A percentile compares a stretch with the other conserved stretches of the same genome.
phyloP scores from a whole-genome alignment of 2,888 invertebrate species.

The Sphaeridia pumilis region DNA sequence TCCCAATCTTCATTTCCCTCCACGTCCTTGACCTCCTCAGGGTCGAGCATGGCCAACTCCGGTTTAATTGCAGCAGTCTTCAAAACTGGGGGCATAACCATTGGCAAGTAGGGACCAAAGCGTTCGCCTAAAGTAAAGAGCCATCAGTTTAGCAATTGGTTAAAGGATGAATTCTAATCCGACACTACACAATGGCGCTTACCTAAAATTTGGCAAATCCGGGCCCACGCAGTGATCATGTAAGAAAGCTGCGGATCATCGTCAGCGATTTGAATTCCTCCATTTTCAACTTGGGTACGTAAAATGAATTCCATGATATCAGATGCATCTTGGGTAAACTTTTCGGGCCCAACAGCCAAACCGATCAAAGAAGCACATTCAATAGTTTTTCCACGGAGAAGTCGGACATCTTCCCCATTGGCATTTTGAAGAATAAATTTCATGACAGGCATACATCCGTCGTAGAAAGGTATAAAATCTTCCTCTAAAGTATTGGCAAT shows the following conservation, averaged over 20 bases:
- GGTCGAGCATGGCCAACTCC: conserved; percentile 79
- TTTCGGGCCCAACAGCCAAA: conserved; percentile 42
- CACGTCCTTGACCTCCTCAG: conserved; percentile 68
- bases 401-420: conserved; percentile 69
- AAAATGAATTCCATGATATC: conserved; percentile 92
- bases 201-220: conserved; percentile 90
- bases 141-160: neutral
- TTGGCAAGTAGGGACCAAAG: conserved; percentile 80
- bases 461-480: conserved; percentile 89
- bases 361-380: conserved; percentile 98
- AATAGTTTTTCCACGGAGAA: conserved; percentile 93
- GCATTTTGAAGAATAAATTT: conserved; percentile 96
- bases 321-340: conserved; percentile 58
- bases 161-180: neutral
- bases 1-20: conserved; percentile 87
- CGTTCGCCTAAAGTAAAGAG: conserved; percentile 49
- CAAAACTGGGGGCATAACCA: conserved; percentile 92
- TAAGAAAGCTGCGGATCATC: conserved; percentile 97
- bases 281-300: conserved; percentile 59
- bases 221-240: conserved; percentile 97
- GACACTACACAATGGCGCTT: conserved; percentile 12
- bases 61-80: conserved; percentile 85
- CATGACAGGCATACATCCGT: conserved; percentile 58
- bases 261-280: conserved; percentile 64
- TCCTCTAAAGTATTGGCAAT: conserved; percentile 97